These are phyloP conservation scores for Perdita meconis DNA, from an alignment of 2,888 invertebrate species.

Conservation along the genomic window DNA sequence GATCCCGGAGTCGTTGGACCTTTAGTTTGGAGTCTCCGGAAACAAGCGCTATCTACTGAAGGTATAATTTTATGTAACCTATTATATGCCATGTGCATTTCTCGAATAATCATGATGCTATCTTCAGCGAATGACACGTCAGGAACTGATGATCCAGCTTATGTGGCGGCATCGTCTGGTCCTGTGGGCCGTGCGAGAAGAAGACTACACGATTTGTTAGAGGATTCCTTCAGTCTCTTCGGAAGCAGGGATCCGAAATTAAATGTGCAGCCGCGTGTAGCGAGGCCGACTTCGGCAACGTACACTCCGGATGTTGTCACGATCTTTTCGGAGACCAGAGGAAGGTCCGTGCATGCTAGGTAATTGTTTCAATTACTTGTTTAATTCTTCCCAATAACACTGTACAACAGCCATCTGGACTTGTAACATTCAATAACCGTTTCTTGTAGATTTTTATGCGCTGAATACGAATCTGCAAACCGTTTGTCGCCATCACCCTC, in stretches of 20 bases:
- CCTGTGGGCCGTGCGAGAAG: constrained; percentile 88
- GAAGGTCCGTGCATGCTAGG: constrained; percentile 75
- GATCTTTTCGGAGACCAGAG: constrained; percentile 72
- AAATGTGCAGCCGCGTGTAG: constrained; percentile 69
- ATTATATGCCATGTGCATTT: background rate
- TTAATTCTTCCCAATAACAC: background rate
- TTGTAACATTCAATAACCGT: too few species aligned
- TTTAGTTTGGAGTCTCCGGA: constrained; percentile 92
- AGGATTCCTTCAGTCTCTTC: constrained; percentile 92
- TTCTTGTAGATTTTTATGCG: too few species aligned
- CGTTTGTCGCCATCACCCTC: too few species aligned
- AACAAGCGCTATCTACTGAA: constrained; percentile 85
- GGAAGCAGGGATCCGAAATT: constrained; percentile 87
- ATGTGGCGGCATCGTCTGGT: constrained; percentile 68
- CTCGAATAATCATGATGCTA: constrained; percentile 40
- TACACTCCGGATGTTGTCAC: constrained; percentile 68
- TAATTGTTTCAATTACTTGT: constrained; percentile 37
- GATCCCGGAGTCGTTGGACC: constrained; percentile 95
- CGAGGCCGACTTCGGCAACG: constrained; percentile 65
- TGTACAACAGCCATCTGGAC: too few species aligned
- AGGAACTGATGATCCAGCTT: constrained; percentile 75
- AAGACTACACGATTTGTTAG: constrained; percentile 91
- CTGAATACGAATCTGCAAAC: too few species aligned
- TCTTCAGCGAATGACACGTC: constrained; percentile 68
- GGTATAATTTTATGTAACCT: constrained; percentile 54